Evolutionary conservation across 2,113 vertebrate genomes (phyloP).

Genomic region (Mesitornis unicolor): DNA sequence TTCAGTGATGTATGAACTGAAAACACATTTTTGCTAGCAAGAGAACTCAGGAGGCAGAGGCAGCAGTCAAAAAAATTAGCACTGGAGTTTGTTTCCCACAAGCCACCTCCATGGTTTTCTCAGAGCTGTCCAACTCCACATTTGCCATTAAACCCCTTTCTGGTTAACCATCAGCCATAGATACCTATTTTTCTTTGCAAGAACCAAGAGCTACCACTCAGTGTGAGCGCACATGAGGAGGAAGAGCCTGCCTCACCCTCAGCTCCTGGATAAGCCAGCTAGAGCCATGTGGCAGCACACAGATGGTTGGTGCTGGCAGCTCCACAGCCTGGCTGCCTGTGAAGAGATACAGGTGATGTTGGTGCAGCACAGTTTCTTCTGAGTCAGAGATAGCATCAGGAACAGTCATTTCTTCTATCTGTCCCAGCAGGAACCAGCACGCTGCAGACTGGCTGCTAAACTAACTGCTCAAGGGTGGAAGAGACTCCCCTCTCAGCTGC

Average conservation of each 20-base stretch:
- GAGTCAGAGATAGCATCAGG: background rate
- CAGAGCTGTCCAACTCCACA: background rate
- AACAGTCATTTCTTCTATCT: background rate
- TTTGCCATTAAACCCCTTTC: background rate
- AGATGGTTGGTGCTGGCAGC: background rate
- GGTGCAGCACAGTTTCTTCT: background rate
- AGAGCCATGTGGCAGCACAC: background rate
- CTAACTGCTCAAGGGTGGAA: background rate
- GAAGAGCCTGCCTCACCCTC: background rate
- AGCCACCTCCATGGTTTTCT: background rate
- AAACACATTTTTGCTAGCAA: background rate
- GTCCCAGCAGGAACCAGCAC: background rate
- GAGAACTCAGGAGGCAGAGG: background rate
- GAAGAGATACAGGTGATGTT: background rate
- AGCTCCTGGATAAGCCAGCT: background rate
- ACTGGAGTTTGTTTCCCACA: background rate
- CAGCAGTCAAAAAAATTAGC: background rate
- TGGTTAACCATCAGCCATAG: background rate
- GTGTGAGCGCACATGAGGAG: accelerated
- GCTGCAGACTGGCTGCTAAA: background rate
- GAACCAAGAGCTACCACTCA: background rate
- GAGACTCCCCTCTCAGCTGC: background rate
- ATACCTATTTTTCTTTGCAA: background rate
- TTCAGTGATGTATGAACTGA: background rate
- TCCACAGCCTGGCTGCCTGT: background rate